Conservation (phyloP, 2,113 vertebrate species). For the Caloenas nicobarica region DNA sequence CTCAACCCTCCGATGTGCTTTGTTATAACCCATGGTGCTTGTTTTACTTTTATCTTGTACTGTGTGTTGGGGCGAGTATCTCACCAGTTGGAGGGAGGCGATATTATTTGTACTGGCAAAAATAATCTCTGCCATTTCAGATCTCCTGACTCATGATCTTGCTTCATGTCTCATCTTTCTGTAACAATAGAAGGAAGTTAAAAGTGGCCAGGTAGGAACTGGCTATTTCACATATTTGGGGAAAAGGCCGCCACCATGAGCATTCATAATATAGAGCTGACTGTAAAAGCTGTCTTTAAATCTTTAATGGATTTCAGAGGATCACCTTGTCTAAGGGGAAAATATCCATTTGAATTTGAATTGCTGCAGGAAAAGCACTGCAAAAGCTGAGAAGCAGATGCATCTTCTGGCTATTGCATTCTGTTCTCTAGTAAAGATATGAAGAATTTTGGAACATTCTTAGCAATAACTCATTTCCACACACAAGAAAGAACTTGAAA, state of each 20-base stretch:
- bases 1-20: not conserved
- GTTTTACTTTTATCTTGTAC: not conserved
- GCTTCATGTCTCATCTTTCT: not conserved
- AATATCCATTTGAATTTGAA: not conserved
- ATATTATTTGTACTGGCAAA: not conserved
- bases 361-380: not conserved
- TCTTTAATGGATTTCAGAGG: not conserved
- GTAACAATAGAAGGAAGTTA: not conserved
- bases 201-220: not conserved
- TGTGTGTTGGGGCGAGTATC: not conserved
- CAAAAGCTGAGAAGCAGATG: not conserved
- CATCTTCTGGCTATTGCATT: not conserved
- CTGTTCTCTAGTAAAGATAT: not conserved
- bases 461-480: not conserved
- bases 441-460: not conserved
- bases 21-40: fast-evolving
- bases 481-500: not conserved
- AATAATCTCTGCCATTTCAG: not conserved
- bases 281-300: not conserved
- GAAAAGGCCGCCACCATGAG: not conserved
- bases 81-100: not conserved
- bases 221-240: not conserved
- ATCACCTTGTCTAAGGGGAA: not conserved
- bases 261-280: not conserved
- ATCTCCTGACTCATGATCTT: not conserved